Percentiles rank a stretch among this genome's conserved stretches.
phyloP scores from a whole-genome alignment of 2,113 vertebrate species.

The Muscicapa adusta region DNA sequence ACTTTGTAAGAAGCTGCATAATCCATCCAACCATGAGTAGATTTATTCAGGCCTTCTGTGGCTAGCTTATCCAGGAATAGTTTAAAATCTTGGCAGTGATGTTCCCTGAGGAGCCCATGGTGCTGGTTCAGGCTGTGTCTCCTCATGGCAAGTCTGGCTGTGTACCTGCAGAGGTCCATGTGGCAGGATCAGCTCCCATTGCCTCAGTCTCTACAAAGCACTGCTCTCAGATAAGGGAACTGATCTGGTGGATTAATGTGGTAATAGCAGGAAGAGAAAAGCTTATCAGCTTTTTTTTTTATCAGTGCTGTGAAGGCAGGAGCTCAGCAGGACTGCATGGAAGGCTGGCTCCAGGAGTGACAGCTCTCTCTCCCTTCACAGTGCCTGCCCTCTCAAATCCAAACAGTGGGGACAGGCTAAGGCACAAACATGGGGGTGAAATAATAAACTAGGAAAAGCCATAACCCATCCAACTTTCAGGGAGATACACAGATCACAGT shows the following conservation, averaged over 20 bases:
- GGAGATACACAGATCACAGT: neutral
- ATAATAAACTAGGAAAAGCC: constrained; percentile 6
- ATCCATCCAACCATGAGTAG: neutral
- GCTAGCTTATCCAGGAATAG: neutral
- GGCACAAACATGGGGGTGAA: neutral
- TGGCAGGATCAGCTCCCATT: neutral
- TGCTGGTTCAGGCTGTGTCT: neutral
- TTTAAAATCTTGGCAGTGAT: neutral
- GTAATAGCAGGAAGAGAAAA: constrained; percentile 28
- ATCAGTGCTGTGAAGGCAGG: neutral
- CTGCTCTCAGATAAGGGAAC: constrained; percentile 23
- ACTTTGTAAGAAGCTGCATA: neutral
- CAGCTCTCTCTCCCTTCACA: constrained; percentile 41
- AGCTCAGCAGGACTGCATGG: constrained; percentile 47
- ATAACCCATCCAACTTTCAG: neutral
- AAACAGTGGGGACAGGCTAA: neutral
- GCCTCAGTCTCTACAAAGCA: neutral
- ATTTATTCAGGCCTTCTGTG: neutral
- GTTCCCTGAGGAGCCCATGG: rapidly evolving
- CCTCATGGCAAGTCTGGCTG: neutral
- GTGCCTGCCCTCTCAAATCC: constrained; percentile 7
- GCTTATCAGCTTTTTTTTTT: too few species aligned
- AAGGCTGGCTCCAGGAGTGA: constrained; percentile 35
- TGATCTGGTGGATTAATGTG: constrained; percentile 61
- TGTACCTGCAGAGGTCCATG: neutral